Evolutionary conservation across 2,888 invertebrate genomes (phyloP).

Genomic region (Agonopterix arenella): DNA sequence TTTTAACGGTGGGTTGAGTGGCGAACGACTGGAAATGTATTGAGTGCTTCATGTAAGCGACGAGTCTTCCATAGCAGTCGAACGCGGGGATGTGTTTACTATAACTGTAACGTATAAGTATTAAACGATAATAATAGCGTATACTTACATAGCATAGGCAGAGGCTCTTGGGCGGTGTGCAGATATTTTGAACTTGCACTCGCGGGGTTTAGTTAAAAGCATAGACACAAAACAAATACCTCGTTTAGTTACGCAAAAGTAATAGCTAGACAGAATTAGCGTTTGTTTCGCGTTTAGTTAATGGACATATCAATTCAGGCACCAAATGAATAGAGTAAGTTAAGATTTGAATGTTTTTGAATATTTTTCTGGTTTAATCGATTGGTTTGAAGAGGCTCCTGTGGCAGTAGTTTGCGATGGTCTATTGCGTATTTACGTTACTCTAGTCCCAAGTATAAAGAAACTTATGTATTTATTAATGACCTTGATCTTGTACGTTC

Average conservation of each 20-base stretch:
- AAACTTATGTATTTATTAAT: too few species aligned
- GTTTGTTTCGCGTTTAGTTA: conserved; percentile 69
- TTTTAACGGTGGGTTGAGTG: conserved; percentile 52
- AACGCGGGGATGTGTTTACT: conserved; percentile 61
- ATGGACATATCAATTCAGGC: conserved; percentile 74
- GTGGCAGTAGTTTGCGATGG: not conserved
- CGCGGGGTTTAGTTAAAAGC: conserved; percentile 51
- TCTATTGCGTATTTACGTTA: not conserved
- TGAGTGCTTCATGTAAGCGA: conserved; percentile 73
- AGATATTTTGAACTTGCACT: conserved; percentile 49
- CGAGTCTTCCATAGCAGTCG: conserved; percentile 76
- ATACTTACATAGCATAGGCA: conserved; percentile 66
- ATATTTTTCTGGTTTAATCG: conserved; percentile 39
- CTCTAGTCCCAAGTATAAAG: not conserved
- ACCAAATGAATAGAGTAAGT: conserved; percentile 74
- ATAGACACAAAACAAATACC: conserved; percentile 69
- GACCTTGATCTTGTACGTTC: too few species aligned
- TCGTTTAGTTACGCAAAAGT: conserved; percentile 68
- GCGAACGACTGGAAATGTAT: conserved; percentile 67
- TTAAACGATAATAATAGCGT: conserved; percentile 74
- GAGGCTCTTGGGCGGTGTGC: conserved; percentile 43
- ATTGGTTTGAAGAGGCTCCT: conserved; percentile 13
- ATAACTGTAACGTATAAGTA: conserved; percentile 72
- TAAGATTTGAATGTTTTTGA: conserved; percentile 52
- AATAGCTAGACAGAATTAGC: conserved; percentile 63